Evolutionary conservation across 2,797 vertebrate genomes (phyloP), one percentile per base, ranked within the genome.

Genomic region (Poliocrania exsul): DNA sequence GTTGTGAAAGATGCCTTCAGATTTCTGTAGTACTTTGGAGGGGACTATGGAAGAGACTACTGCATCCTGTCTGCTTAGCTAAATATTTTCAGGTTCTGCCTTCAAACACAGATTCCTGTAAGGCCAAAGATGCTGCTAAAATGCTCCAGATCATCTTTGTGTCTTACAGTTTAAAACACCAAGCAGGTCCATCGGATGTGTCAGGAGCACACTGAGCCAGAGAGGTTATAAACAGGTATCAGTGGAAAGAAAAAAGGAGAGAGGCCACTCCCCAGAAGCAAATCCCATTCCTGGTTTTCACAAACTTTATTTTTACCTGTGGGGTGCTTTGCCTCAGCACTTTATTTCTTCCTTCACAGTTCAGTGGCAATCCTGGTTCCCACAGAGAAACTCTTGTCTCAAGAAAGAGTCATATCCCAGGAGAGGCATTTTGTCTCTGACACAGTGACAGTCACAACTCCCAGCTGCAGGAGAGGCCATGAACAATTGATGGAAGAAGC

Each of bases 1-100:
- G 64, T 53, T 2, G 44, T 81, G 84, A 95, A 95, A 93, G 38
- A 33, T 44, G 54, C 33, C 90, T 65, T 88, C 74, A 69, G 95
- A 73, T 17, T 75, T 72, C 54, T 56, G 7, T 1, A 77, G 40
- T 31, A 11, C 29, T 74, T 84, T 5, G 54, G 47, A 90, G 18
- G 21, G 26, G 72, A 15, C 66, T 70, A 37, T 5, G 35, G 33
- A 78, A 74, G 50, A 31, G 31, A 66, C 18, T 61, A 29, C 24
- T 40, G 24, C 2, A 2, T 13, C 16, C 62, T 78, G 44, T 37
- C 60, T 91, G 47, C 47, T 87, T 58, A 54, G 25, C 65, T 81
- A 44, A 85, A 47, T 6, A 25, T 83, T 53, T 78, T 35, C 72
- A 86, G 35, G 35, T 83, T 86, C 79, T 93, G 50, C n/a, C 23